Percentiles rank a stretch among this genome's conserved stretches.
Conservation (phyloP, 2,113 vertebrate species). For the Dipodomys merriami region DNA sequence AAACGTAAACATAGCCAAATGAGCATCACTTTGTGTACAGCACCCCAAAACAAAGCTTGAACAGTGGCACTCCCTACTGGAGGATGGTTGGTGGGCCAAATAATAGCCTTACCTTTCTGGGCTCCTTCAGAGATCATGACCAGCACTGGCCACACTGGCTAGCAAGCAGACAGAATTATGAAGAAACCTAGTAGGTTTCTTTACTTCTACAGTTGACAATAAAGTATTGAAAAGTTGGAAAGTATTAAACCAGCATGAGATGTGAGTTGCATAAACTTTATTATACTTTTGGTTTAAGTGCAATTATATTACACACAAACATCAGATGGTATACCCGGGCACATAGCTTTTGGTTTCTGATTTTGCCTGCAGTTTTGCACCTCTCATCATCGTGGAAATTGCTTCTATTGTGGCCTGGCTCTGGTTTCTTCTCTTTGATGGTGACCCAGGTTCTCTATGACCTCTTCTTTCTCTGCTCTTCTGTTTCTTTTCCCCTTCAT, state of each 20-base stretch:
- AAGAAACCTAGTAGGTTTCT: neutral
- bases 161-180: neutral
- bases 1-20: neutral
- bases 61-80: neutral
- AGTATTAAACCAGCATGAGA: neutral
- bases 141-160: neutral
- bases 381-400: neutral
- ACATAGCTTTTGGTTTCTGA: neutral
- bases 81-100: neutral
- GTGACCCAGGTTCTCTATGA: neutral
- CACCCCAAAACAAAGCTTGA: neutral
- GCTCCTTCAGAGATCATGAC: neutral
- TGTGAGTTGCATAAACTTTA: neutral
- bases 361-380: neutral
- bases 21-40: neutral
- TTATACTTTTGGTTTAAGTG: neutral
- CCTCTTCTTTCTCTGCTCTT: neutral
- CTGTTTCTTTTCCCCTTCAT: neutral
- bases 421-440: neutral
- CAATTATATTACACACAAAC: constrained; percentile 23
- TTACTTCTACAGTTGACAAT: constrained; percentile 2
- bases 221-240: neutral
- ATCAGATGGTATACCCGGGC: neutral
- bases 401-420: neutral
- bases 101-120: neutral